Evolutionary conservation across 2,888 invertebrate species (phyloP).

Genomic region (Chouioia cunea): DNA sequence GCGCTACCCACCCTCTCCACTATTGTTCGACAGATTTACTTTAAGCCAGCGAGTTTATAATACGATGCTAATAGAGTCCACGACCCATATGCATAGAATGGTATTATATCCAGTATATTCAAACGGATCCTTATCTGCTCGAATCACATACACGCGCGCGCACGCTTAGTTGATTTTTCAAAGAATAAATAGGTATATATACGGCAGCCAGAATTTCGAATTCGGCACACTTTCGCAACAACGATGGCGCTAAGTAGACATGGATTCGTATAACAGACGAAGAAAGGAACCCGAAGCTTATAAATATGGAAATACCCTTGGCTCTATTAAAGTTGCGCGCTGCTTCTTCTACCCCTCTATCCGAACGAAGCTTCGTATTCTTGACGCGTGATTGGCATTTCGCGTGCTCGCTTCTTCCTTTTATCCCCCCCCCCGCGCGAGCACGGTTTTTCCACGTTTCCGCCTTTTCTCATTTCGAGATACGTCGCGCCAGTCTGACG

Average conservation of each 20-base stretch:
- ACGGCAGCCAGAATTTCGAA: too few relatives aligned
- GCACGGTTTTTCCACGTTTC: background rate
- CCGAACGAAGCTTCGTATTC: background rate
- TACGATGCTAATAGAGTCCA: constrained; percentile 9
- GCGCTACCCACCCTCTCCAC: background rate
- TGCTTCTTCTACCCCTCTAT: background rate
- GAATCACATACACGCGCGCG: too few relatives aligned
- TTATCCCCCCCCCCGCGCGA: background rate
- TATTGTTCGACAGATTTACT: constrained; percentile 25
- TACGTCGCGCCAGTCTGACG: background rate
- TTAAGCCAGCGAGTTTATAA: constrained; percentile 21
- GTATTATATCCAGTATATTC: too few relatives aligned
- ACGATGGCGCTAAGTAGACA: too few relatives aligned
- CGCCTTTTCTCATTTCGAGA: constrained; percentile 22
- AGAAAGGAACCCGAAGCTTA: constrained; percentile 23
- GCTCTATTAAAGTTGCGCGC: constrained; percentile 33
- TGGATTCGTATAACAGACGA: background rate
- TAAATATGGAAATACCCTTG: constrained; percentile 39
- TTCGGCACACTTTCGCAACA: too few relatives aligned
- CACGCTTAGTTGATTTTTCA: too few relatives aligned
- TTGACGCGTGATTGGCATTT: constrained; percentile 33
- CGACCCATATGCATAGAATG: background rate
- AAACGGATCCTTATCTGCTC: too few relatives aligned
- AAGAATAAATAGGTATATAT: too few relatives aligned
- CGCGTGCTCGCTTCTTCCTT: constrained; percentile 6